Percentiles rank a stretch among this genome's conserved stretches.
Evolutionary conservation across 2,797 vertebrate species (phyloP).

Genomic region (Eutrigla gurnardus): DNA sequence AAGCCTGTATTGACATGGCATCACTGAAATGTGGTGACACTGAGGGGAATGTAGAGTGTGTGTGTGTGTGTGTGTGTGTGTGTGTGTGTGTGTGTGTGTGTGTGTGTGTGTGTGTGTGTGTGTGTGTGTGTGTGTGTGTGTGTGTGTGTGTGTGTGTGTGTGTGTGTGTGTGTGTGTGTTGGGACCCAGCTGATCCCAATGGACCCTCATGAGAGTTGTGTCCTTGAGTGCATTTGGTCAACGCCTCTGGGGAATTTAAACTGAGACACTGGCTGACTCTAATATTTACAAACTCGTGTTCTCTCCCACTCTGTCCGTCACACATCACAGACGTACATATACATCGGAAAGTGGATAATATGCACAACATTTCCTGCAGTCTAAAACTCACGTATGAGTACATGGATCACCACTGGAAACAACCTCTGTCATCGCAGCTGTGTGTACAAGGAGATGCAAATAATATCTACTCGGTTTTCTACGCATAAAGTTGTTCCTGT

Average conservation of each 20-base stretch:
- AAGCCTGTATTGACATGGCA: too few relatives aligned
- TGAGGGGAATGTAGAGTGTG: too few relatives aligned
- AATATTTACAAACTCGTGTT: conserved; percentile 28
- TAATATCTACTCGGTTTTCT: background rate
- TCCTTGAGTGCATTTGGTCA: conserved; percentile 59
- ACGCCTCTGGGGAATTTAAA: conserved; percentile 52
- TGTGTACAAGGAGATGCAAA: background rate
- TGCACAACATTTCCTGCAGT: background rate
- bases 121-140: conserved; percentile 38
- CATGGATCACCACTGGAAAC: conserved; percentile 11
- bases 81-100: background rate
- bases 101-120: conserved; percentile 41
- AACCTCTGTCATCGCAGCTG: background rate
- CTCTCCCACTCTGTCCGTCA: background rate
- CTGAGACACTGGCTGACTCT: conserved; percentile 31
- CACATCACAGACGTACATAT: background rate
- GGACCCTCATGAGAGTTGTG: conserved; percentile 66
- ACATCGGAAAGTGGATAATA: background rate
- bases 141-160: conserved; percentile 30
- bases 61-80: too few relatives aligned
- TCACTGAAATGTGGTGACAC: too few relatives aligned
- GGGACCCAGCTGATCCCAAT: conserved; percentile 72
- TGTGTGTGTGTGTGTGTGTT: conserved; percentile 27
- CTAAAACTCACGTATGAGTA: conserved; percentile 4
- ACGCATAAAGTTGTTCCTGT: background rate